phyloP scores from a whole-genome alignment of 53 echinoderm and acorn worm genomes.

The Pentamera pediparva region DNA sequence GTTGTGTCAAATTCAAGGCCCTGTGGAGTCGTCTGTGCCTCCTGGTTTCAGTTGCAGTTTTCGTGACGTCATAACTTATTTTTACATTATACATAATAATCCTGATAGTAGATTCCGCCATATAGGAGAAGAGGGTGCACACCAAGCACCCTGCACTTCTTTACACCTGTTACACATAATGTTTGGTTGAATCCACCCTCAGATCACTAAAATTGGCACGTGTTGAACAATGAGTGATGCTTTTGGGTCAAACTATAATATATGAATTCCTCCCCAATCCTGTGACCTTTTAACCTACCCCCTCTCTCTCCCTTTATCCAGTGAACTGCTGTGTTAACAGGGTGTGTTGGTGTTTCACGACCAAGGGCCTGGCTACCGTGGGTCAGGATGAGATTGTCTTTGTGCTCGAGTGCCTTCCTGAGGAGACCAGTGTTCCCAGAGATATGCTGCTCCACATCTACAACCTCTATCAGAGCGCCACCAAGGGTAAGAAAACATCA shows the following conservation, averaged over 20 bases:
- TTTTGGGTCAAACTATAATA: background rate
- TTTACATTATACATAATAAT: too few relatives aligned
- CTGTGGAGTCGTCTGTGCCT: too few relatives aligned
- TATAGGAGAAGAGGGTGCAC: too few relatives aligned
- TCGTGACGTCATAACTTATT: too few relatives aligned
- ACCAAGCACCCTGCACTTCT: too few relatives aligned
- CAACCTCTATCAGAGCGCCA: conserved; percentile 74
- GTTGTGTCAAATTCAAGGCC: conserved; percentile 37
- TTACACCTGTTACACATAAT: too few relatives aligned
- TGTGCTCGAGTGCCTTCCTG: conserved; percentile 75
- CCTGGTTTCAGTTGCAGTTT: too few relatives aligned
- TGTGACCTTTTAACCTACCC: background rate
- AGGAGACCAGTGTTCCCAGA: conserved; percentile 76
- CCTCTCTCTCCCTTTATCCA: conserved; percentile 6
- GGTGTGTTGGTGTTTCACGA: conserved; percentile 93
- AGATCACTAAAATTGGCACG: too few relatives aligned
- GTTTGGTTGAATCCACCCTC: background rate
- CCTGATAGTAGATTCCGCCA: too few relatives aligned
- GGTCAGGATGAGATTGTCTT: conserved; percentile 95
- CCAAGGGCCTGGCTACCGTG: conserved; percentile 87
- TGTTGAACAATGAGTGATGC: background rate
- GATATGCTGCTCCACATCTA: conserved; percentile 87
- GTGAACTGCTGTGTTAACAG: conserved; percentile 95
- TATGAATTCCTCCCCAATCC: background rate
- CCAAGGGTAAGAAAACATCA: conserved; percentile 57